Percentiles rank a stretch among this genome's conserved stretches.
phyloP scores from a whole-genome alignment of 2,113 vertebrate genomes.

The Dolichallabes microphthalmus region DNA sequence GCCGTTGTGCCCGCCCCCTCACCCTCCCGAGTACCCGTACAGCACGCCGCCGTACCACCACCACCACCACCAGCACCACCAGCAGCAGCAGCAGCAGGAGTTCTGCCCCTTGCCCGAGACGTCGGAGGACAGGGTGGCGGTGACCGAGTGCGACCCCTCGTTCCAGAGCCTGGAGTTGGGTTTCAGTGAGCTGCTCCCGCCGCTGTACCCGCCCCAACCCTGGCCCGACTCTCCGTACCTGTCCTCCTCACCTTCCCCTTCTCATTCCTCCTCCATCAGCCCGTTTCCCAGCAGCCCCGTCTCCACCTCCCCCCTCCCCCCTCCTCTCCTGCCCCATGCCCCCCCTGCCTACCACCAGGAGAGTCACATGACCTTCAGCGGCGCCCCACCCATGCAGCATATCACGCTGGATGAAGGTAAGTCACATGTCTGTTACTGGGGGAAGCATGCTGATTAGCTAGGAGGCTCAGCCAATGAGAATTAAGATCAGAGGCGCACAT shows the following conservation, averaged over 20 bases:
- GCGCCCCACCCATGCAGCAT: conserved; percentile 70
- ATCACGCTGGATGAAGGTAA: conserved; percentile 79
- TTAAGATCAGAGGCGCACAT: neutral
- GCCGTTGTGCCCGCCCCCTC: conserved; percentile 62
- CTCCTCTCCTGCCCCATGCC: conserved; percentile 67
- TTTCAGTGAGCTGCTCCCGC: conserved; percentile 76
- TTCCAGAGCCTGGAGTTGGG: conserved; percentile 77
- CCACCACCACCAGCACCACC: too few relatives aligned
- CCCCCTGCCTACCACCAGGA: conserved; percentile 66
- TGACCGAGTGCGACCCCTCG: conserved; percentile 70
- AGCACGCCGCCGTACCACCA: conserved; percentile 61
- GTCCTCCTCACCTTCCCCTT: conserved; percentile 77
- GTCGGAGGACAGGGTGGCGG: conserved; percentile 60
- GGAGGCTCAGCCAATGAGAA: neutral
- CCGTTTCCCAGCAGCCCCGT: conserved; percentile 74
- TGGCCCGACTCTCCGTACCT: conserved; percentile 78
- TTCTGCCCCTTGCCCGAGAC: conserved; percentile 66
- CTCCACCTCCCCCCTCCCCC: conserved; percentile 72
- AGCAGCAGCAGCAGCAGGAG: conserved; percentile 36
- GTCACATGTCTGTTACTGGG: conserved; percentile 6
- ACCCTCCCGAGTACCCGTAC: conserved; percentile 68
- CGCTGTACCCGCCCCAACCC: conserved; percentile 66
- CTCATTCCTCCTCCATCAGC: conserved; percentile 75
- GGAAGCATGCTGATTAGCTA: neutral
- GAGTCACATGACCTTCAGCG: conserved; percentile 66